A percentile compares a stretch with the other conserved stretches of the same genome.
These are phyloP conservation scores for Thumatha senex DNA, from an alignment of 2,888 invertebrate species.

Conservation along the genomic window DNA sequence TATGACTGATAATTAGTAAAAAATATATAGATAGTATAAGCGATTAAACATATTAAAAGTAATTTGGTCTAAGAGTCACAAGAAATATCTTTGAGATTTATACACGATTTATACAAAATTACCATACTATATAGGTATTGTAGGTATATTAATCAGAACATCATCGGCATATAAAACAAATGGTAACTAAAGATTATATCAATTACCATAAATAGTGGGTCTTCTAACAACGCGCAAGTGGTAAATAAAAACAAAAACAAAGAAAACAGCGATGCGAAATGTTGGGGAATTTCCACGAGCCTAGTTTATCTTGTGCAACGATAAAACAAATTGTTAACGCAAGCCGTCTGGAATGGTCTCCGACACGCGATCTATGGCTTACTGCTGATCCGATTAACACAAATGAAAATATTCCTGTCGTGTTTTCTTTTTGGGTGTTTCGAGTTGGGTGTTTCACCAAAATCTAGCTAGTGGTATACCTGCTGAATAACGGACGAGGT, in stretches of 20 bases:
- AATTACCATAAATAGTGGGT: neutral
- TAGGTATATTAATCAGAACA: no score
- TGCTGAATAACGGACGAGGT: no score
- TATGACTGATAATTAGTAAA: no score
- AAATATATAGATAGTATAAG: no score
- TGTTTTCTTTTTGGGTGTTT: no score
- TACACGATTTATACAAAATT: no score
- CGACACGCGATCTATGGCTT: constrained; percentile 55
- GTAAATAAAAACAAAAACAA: constrained; percentile 17
- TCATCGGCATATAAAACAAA: neutral
- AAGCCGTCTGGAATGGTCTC: constrained; percentile 47
- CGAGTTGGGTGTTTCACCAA: no score
- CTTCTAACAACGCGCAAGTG: constrained; percentile 9
- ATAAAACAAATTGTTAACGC: constrained; percentile 68
- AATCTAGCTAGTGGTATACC: no score
- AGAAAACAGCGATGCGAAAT: constrained; percentile 31
- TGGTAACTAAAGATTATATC: neutral
- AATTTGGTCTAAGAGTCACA: no score
- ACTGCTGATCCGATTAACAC: constrained; percentile 41
- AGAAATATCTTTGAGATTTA: no score
- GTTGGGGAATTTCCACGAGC: constrained; percentile 52
- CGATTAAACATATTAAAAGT: no score
- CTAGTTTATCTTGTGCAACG: constrained; percentile 56
- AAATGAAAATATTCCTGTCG: constrained; percentile 7
- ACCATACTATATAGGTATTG: no score